Evolutionary conservation across 2,797 vertebrate genomes (phyloP).

Genomic region (Melanotaenia nigrans): DNA sequence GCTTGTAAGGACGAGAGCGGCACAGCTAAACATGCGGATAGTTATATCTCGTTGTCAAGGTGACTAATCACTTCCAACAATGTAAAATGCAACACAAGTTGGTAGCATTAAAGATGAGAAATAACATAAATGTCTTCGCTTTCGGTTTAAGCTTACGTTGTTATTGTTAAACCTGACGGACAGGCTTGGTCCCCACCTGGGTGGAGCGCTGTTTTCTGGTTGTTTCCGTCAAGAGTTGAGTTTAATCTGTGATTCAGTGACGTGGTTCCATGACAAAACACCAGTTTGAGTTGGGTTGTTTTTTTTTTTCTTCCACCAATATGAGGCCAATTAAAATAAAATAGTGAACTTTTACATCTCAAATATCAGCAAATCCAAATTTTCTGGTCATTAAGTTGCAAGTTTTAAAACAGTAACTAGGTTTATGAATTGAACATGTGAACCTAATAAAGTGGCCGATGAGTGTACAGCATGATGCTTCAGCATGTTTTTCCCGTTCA

Average conservation of each 20-base stretch:
- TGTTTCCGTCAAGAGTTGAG: neutral
- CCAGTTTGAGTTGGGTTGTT: neutral
- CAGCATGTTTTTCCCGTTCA: neutral
- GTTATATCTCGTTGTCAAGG: neutral
- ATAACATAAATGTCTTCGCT: too few relatives aligned
- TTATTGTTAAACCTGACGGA: too few relatives aligned
- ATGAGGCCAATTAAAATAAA: neutral
- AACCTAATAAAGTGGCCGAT: neutral
- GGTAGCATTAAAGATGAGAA: too few relatives aligned
- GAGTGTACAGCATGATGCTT: neutral
- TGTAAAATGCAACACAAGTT: too few relatives aligned
- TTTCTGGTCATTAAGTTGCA: neutral
- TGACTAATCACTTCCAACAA: too few relatives aligned
- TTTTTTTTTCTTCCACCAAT: neutral
- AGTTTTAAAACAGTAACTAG: neutral
- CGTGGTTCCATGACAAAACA: neutral
- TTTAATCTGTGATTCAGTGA: neutral
- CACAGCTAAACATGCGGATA: too few relatives aligned
- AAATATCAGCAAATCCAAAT: neutral
- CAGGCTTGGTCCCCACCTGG: too few relatives aligned
- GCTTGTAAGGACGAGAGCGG: neutral
- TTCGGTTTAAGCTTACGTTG: too few relatives aligned
- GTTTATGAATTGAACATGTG: neutral
- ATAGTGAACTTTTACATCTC: neutral
- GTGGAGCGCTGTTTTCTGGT: neutral